Base-by-base conservation (phyloP, 1,140 invertebrate species). In the Centruroides sculpturatus region DNA sequence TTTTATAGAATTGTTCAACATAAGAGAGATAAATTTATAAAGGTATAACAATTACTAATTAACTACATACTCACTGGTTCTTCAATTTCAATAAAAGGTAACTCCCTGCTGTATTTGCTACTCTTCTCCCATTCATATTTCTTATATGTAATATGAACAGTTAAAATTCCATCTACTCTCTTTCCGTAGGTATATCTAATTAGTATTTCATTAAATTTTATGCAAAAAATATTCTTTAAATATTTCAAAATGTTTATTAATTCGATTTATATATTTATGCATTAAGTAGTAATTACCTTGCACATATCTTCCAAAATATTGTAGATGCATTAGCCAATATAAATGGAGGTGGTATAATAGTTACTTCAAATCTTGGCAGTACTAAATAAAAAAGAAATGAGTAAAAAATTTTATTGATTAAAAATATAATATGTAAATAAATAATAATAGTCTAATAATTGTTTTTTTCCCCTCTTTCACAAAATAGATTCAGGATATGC, bases 111-210 rank as follows among this genome's bases (percentile, higher is more conserved):
- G 47, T 46, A 8, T 8, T 41, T 41, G 41, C 8, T 41, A 41
- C 41, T 35, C 10, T 46, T 54, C 11, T 59, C 54, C 53, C 57
- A 59, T 13, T 23, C n/a, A 51, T 56, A 10, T 11, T 11, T 46
- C n/a, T 59, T 34, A 48, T 63, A 63, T 10, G 46, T 47, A 4
- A 59, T 23, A 13, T 51, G 55, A 4, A 41, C n/a, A 64, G 59
- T 68, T 4, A 69, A 71, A 12, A 71, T 72, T 10, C 84, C 84
- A 60, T 82, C 78, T 5, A 86, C 84, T 3, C 83, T 82, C 68
- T 85, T 83, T 6, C 83, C 83, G 71, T 85, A 86, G 5, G 83
- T 85, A 64, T 86, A 86, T 59, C 84, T 85, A 54, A 12, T 49
- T 9, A 53, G 53, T 34, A 9, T 46, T 50, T 47, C 8, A 8